Conservation (phyloP, 1,140 invertebrate genomes). For the Xylocopa sonorina region DNA sequence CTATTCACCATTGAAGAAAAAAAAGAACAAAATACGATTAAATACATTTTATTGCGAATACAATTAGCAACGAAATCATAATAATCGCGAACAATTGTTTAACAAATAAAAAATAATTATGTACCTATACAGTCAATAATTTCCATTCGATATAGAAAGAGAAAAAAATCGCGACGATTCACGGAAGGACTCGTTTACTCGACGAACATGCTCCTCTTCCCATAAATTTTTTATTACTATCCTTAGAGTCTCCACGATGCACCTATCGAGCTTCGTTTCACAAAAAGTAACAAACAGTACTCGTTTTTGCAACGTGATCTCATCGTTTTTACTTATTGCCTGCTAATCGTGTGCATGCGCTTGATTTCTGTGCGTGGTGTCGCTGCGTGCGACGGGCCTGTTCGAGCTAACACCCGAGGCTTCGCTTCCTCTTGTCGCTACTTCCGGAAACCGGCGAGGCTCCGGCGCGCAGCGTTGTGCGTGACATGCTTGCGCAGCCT, state of each 20-base stretch:
- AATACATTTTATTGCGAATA: no score
- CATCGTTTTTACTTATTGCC: constrained; percentile 10
- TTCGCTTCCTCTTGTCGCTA: no score
- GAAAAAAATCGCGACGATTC: neutral
- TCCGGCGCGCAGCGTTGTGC: no score
- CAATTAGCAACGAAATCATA: neutral
- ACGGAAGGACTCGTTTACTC: neutral
- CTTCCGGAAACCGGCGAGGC: no score
- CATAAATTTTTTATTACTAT: neutral
- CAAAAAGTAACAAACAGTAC: neutral
- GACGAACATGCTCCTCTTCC: neutral
- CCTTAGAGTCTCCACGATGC: neutral
- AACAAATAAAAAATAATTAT: no score
- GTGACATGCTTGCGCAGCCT: no score
- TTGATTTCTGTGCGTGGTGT: constrained; percentile 14
- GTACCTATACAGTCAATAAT: no score
- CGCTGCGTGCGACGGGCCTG: neutral
- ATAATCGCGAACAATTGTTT: neutral
- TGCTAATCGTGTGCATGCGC: constrained; percentile 46
- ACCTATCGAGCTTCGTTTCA: constrained; percentile 21
- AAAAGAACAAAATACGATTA: no score
- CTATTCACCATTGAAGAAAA: neutral
- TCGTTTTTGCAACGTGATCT: constrained; percentile 8
- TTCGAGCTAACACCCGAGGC: no score
- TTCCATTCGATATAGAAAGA: no score